Evolutionary conservation across 2,113 vertebrate species (phyloP).

Genomic region (Synchiropus splendidus): DNA sequence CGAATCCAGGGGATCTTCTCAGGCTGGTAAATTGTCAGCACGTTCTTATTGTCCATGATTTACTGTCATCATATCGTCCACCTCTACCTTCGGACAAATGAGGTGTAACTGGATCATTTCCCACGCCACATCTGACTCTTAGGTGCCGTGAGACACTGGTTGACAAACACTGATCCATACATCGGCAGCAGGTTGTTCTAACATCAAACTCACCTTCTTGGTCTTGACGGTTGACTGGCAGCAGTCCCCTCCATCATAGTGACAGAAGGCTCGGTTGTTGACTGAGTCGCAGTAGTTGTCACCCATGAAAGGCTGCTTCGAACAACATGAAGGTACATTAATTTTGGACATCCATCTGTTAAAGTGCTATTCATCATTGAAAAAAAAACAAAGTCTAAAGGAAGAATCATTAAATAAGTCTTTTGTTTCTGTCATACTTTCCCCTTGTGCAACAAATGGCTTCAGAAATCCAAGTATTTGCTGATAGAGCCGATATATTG

Average conservation of each 20-base stretch:
- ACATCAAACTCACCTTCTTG: conserved; percentile 78
- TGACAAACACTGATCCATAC: too few species aligned
- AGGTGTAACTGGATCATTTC: too few species aligned
- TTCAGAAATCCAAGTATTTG: conserved; percentile 26
- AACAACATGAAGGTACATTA: conserved; percentile 6
- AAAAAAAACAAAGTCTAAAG: background rate
- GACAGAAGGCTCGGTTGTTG: conserved; percentile 98
- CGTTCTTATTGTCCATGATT: too few species aligned
- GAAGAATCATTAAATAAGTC: background rate
- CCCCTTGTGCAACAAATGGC: conserved; percentile 7
- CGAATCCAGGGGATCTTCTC: too few species aligned
- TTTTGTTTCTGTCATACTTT: conserved; percentile 7
- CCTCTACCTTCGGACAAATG: too few species aligned
- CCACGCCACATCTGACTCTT: too few species aligned
- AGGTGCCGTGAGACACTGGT: too few species aligned
- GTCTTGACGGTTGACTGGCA: conserved; percentile 94
- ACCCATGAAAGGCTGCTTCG: conserved; percentile 82
- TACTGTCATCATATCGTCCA: too few species aligned
- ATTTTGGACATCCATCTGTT: background rate
- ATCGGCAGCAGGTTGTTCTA: too few species aligned
- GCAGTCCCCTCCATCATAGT: conserved; percentile 96
- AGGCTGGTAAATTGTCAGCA: too few species aligned
- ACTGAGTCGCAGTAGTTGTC: conserved; percentile 96
- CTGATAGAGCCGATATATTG: conserved; percentile 33
- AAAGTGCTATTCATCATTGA: conserved; percentile 1